phyloP scores from a whole-genome alignment of 53 echinoderm and acorn worm species.

The Antedon mediterranea region DNA sequence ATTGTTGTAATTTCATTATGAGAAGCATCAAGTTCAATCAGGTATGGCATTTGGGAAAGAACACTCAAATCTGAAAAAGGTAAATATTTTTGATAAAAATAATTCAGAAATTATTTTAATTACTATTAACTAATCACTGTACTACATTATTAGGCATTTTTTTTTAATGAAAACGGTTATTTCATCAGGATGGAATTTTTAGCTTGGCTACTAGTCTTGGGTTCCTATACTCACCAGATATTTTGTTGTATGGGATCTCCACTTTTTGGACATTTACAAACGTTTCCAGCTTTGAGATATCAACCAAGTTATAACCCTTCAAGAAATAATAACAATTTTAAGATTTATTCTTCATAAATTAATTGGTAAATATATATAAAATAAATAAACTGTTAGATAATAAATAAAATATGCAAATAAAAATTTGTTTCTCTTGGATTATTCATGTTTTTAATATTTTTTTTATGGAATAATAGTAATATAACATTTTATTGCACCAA shows the following conservation, averaged over 20 bases:
- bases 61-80: conserved; percentile 63
- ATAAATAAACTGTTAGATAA: neutral
- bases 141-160: too few relatives aligned
- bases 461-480: too few relatives aligned
- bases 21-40: conserved; percentile 84
- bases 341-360: neutral
- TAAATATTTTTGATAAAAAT: too few relatives aligned
- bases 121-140: too few relatives aligned
- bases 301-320: conserved; percentile 58
- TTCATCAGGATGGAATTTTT: too few relatives aligned
- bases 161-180: too few relatives aligned
- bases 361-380: neutral
- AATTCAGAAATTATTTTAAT: neutral
- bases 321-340: neutral
- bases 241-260: conserved; percentile 66
- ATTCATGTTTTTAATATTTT: too few relatives aligned
- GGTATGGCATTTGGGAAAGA: conserved; percentile 74
- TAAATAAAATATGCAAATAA: neutral
- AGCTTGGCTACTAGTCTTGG: too few relatives aligned
- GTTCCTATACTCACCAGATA: conserved; percentile 32
- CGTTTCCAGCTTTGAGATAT: conserved; percentile 30
- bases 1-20: conserved; percentile 79
- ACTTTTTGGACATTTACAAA: conserved; percentile 55
- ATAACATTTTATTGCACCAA: too few relatives aligned
- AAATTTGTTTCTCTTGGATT: neutral